Percentiles rank a stretch among this genome's conserved stretches.
Conservation (phyloP, 2,797 vertebrate species). For the Galagoides demidoff region DNA sequence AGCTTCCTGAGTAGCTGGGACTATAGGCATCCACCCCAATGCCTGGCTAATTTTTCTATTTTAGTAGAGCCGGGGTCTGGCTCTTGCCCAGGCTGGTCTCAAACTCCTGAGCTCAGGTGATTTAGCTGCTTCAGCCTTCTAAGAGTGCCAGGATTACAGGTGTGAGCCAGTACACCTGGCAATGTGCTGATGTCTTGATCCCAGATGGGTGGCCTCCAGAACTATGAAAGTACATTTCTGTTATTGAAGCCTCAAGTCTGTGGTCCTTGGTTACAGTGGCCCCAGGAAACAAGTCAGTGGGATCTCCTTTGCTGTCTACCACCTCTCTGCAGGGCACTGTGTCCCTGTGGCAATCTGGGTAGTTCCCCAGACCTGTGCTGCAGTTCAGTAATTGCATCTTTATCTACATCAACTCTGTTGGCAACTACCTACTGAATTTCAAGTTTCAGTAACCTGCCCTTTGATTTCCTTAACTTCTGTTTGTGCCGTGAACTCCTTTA, state of each 20-base stretch:
- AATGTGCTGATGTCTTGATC: neutral
- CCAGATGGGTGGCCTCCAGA: neutral
- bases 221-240: neutral
- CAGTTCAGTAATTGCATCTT: neutral
- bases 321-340: neutral
- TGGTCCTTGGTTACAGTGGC: neutral
- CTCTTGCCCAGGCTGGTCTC: too few species aligned
- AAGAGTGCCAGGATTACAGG: too few species aligned
- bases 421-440: neutral
- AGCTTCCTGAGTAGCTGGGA: too few species aligned
- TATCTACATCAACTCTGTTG: neutral
- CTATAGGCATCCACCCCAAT: too few species aligned
- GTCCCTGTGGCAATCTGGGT: neutral
- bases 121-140: too few species aligned
- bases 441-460: neutral
- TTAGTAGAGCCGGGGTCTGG: too few species aligned
- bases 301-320: too few species aligned
- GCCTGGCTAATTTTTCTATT: too few species aligned
- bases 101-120: too few species aligned
- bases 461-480: accelerated
- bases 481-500: neutral
- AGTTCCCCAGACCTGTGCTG: neutral
- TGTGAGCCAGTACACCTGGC: too few species aligned
- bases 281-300: neutral
- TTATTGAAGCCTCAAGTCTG: neutral